Base-by-base conservation (phyloP, 2,888 invertebrate species). In the Cantharis rustica region DNA sequence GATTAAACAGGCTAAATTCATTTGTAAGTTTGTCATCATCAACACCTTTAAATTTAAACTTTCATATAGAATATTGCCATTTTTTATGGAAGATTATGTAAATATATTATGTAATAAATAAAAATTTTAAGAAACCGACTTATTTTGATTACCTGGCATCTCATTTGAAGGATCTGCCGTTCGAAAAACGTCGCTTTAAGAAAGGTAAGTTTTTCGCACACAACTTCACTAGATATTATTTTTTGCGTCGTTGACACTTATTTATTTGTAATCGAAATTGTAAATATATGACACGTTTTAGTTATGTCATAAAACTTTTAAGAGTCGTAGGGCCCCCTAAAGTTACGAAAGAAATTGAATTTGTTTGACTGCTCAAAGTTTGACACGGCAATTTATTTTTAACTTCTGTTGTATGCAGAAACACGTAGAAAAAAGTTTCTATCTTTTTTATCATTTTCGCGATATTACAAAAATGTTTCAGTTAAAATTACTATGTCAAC, bases 21-120 rank as follows among this genome's bases (percentile, higher is more conserved):
- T 69, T 75, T 69, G 20, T 75, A 69, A 72, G 69, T 64, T 63
- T 16, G 27, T 69, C 69, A 73, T 68, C 63, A 27, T 68, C 61
- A 69, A 31, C 69, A 69, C 27, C 69, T 74, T 74, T 64, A 63
- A 74, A 61, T n/a, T 72, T 75, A 68, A 75, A 75, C 31, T 72
- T 75, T 75, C 72, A 75, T 64, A 75, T 72, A 75, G 66, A 72
- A 69, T 75, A 69, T 63, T 69, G 72, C 72, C 72, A 69, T 75
- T 75, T 75, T 75, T 75, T 75, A 74, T 69, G 61, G 69, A 69
- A 63, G 31, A 69, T 31, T 23, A 61, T 74, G 74, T 74, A 74
- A 47, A 47, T 74, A 74, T 69, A 23, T 23, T 23, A 74, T 74
- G 74, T 74, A 74, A 20, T 69, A 27, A 74, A 64, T 69, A 74